Evolutionary conservation across 2,113 vertebrate genomes (phyloP).

Genomic region (Polypterus bichir): DNA sequence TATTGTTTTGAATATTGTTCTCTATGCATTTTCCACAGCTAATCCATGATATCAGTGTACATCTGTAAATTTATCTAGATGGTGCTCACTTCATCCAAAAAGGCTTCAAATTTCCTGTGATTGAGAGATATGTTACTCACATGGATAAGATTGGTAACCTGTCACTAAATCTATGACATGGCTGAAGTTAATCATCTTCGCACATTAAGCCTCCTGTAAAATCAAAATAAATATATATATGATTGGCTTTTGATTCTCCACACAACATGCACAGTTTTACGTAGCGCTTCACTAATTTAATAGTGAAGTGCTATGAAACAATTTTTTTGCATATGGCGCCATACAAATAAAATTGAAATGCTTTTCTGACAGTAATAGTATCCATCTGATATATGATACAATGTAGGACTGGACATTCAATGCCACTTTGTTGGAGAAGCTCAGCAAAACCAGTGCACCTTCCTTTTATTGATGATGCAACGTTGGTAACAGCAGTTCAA

Average conservation of each 20-base stretch:
- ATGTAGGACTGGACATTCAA: slow-evolving; percentile 8
- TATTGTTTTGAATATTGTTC: slow-evolving; percentile 6
- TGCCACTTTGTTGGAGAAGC: slow-evolving; percentile 11
- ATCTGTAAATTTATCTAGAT: slow-evolving; percentile 8
- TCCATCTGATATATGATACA: slow-evolving; percentile 14
- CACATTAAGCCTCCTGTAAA: slow-evolving; percentile 9
- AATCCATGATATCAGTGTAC: slow-evolving; percentile 8
- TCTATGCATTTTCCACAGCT: slow-evolving; percentile 11
- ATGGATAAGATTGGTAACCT: slow-evolving; percentile 13
- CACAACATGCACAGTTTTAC: too few species aligned
- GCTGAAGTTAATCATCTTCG: slow-evolving; percentile 9
- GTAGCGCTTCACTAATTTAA: too few species aligned
- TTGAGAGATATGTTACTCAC: slow-evolving; percentile 7
- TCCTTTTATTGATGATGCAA: slow-evolving; percentile 4
- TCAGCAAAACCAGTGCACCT: too few species aligned
- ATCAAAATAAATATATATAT: too few species aligned
- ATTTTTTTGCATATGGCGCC: too few species aligned
- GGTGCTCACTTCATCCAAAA: slow-evolving; percentile 6
- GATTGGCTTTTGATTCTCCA: too few species aligned
- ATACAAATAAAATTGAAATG: too few species aligned
- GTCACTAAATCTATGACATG: slow-evolving; percentile 16
- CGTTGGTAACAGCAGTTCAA: slow-evolving; percentile 8
- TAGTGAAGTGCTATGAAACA: too few species aligned
- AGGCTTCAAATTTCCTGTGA: slow-evolving; percentile 6
- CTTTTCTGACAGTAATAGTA: too few species aligned